Evolutionary conservation across 1,140 invertebrate genomes (phyloP).

Genomic region (Zaprionus africanus): DNA sequence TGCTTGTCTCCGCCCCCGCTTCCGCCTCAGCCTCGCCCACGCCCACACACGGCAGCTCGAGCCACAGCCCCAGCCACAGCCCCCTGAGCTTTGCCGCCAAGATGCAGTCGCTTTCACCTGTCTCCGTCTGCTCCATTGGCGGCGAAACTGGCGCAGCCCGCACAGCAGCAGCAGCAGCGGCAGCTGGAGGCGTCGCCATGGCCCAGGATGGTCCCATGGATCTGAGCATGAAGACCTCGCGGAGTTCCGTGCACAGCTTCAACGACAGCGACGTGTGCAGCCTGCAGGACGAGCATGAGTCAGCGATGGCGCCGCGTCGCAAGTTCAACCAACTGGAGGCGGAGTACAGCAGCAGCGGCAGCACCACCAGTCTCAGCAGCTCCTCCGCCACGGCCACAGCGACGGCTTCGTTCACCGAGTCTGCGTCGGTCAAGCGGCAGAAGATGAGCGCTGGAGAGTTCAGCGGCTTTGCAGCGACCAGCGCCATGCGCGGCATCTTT

Average conservation of each 20-base stretch:
- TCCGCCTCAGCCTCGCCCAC: slow-evolving; percentile 7
- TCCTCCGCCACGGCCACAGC: slow-evolving; percentile 36
- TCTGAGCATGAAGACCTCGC: slow-evolving; percentile 88
- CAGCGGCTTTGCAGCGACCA: slow-evolving; percentile 64
- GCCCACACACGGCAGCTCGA: slow-evolving; percentile 51
- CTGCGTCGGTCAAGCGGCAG: slow-evolving; percentile 65
- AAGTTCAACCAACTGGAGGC: slow-evolving; percentile 74
- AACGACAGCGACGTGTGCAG: slow-evolving; percentile 71
- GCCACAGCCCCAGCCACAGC: slow-evolving; percentile 39
- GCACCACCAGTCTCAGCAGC: slow-evolving; percentile 36
- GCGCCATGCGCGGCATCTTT: slow-evolving; percentile 76
- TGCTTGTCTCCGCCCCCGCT: slow-evolving; percentile 74
- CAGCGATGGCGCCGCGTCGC: slow-evolving; percentile 46
- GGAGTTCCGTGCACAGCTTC: slow-evolving; percentile 76
- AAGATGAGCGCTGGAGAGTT: slow-evolving; percentile 60
- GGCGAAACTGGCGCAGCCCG: slow-evolving; percentile 51
- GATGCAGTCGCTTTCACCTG: slow-evolving; percentile 81
- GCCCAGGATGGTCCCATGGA: slow-evolving; percentile 91
- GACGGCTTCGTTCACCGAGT: slow-evolving; percentile 16
- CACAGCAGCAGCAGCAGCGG: background rate
- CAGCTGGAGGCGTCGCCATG: slow-evolving; percentile 13
- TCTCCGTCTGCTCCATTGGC: slow-evolving; percentile 77
- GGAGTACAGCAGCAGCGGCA: slow-evolving; percentile 49
- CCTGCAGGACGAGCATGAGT: slow-evolving; percentile 64
- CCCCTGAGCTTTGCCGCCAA: slow-evolving; percentile 73